Evolutionary conservation across 2,113 vertebrate genomes (phyloP), one percentile per base, ranked within the genome.

Genomic region (Illadopsis cleaveri): DNA sequence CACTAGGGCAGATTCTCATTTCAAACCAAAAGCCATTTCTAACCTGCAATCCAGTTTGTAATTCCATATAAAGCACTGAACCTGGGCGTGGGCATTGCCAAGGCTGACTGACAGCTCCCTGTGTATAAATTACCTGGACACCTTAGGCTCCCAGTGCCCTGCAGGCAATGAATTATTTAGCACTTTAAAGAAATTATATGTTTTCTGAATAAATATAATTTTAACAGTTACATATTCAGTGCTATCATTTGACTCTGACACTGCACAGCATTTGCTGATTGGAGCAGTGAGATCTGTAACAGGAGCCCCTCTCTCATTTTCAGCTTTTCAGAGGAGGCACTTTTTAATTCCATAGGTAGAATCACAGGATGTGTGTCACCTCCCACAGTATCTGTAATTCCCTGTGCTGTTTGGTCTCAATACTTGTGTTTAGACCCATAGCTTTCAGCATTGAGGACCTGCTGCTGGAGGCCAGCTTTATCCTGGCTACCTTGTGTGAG

Each of bases 401-500:
- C 33, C 22, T 5, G 12, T 60, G 30, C 51, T 70, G 27, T 27
- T 65, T 54, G 35, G 25, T 35, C 45, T 93, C 70, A 66, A 15
- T 89, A 3, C 93, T 44, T 78, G 54, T 85, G 82, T 96, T 84
- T 50, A 99, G 99, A 82, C 99, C 99, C 3, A 82, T 99, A 77
- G 98, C 98, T 92, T 98, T 99, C 97, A 98, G 98, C 90, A 58
- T 98, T 50, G 98, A 99, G n/a, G 98, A 99, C 27, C 82, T 97
- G 96, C 76, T 98, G n/a, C 86, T 99, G 93, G 99, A 99, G 94
- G 99, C 98, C 83, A 98, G 93, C 86, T 98, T 99, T 61, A 97
- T 99, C 88, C 95, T 99, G 97, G 98, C 99, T 12, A 99, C 99
- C 5, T 89, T 99, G 80, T 95, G 84, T 3, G 98, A 98, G 48